Evolutionary conservation across 1,140 invertebrate genomes (phyloP).

Genomic region (Drosophila busckii): DNA sequence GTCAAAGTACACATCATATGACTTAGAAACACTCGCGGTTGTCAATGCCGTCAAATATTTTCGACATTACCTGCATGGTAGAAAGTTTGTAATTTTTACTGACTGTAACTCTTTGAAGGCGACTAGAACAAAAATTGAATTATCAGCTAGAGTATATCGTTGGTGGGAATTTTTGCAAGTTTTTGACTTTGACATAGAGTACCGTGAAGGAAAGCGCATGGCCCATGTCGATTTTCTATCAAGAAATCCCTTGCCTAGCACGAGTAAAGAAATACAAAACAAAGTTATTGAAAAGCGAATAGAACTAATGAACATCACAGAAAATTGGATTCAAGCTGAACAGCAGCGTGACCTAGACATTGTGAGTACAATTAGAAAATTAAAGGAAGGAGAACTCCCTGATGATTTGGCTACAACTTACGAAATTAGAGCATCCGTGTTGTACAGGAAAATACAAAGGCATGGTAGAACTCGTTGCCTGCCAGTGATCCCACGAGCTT

Average conservation of each 20-base stretch:
- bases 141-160: not conserved
- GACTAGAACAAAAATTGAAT: not conserved
- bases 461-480: constrained; percentile 37
- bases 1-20: not conserved
- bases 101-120: constrained; percentile 4
- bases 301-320: constrained; percentile 8
- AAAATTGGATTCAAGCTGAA: constrained; percentile 12
- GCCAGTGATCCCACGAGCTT: constrained; percentile 50
- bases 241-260: too few relatives aligned
- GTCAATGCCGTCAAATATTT: not conserved
- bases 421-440: constrained; percentile 12
- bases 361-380: not conserved
- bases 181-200: not conserved
- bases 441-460: constrained; percentile 41
- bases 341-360: constrained; percentile 13
- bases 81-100: constrained; percentile 2
- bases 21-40: not conserved
- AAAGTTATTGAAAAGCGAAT: not conserved
- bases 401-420: constrained; percentile 45
- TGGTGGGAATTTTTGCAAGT: too few relatives aligned
- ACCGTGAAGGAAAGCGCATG: not conserved
- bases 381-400: not conserved
- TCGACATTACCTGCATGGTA: constrained; percentile 2
- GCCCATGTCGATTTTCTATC: constrained; percentile 4
- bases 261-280: not conserved